Conservation (phyloP, 2,888 invertebrate species). For the Coronaproctus castanopsis region DNA sequence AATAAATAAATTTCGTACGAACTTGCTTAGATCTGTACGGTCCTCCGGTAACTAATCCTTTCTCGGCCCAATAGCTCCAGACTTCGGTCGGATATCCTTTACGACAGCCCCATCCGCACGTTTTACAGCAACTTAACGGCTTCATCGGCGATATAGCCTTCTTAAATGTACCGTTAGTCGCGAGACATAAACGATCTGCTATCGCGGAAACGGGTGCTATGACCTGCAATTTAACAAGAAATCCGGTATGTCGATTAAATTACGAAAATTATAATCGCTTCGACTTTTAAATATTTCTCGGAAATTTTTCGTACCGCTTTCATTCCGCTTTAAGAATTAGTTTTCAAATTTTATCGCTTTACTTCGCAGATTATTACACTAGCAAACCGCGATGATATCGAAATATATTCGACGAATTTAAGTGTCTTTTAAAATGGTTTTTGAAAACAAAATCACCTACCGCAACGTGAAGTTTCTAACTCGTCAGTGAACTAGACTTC, state of each 20-base stretch:
- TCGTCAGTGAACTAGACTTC: no score
- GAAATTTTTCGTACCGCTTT: no score
- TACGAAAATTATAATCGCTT: background rate
- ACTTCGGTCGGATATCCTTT: constrained; percentile 13
- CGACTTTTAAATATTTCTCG: no score
- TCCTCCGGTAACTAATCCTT: constrained; percentile 16
- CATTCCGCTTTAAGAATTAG: no score
- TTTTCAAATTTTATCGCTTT: no score
- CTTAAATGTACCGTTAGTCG: constrained; percentile 9
- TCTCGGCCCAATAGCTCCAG: constrained; percentile 11
- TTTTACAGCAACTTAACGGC: constrained; percentile 14
- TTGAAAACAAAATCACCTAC: no score
- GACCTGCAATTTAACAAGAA: constrained; percentile 7
- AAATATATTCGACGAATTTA: no score
- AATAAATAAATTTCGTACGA: no score
- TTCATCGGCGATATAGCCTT: constrained; percentile 14
- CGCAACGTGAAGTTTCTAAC: no score
- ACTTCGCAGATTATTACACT: no score
- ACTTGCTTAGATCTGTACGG: constrained; percentile 14
- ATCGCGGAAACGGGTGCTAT: constrained; percentile 12
- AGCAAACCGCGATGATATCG: no score
- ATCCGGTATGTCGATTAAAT: background rate
- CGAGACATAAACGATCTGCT: constrained; percentile 15
- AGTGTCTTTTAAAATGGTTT: no score
- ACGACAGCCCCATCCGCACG: constrained; percentile 13